phyloP scores from a whole-genome alignment of 37 sponge, comb jelly and placozoan species.

The Hormiphora californensis region DNA sequence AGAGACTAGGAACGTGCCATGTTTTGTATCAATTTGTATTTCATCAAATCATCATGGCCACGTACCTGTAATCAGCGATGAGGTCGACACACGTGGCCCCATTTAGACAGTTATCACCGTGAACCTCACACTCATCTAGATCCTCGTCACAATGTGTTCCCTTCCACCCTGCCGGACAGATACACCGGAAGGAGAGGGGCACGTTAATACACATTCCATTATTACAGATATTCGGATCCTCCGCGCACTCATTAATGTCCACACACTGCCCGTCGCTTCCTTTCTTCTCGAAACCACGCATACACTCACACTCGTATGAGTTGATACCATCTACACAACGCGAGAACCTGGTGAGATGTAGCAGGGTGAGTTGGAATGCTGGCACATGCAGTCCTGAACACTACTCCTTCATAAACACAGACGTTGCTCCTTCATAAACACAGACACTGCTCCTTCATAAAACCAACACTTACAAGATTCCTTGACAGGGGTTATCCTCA shows the following conservation, averaged over 20 bases:
- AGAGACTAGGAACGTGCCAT: no score
- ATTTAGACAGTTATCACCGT: background rate
- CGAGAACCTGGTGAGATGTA: constrained; percentile 19
- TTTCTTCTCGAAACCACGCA: constrained; percentile 3
- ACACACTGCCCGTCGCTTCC: background rate
- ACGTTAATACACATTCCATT: background rate
- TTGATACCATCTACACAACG: background rate
- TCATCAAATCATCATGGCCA: no score
- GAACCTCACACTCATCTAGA: constrained; percentile 7
- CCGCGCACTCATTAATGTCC: background rate
- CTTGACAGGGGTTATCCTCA: constrained; percentile 3
- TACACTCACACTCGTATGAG: background rate
- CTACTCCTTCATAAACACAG: no score
- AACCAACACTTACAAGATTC: background rate
- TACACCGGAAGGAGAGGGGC: background rate
- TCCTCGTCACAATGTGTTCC: background rate
- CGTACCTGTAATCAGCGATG: constrained; percentile 5
- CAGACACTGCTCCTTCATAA: no score
- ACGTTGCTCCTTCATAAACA: no score
- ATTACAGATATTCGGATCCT: background rate
- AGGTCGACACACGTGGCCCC: constrained; percentile 8
- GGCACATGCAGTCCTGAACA: no score
- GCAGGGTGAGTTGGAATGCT: no score
- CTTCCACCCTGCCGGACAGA: constrained; percentile 10
- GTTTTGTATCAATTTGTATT: no score